phyloP scores from a whole-genome alignment of 2,888 invertebrate species.

The Heteropelma amictum region DNA sequence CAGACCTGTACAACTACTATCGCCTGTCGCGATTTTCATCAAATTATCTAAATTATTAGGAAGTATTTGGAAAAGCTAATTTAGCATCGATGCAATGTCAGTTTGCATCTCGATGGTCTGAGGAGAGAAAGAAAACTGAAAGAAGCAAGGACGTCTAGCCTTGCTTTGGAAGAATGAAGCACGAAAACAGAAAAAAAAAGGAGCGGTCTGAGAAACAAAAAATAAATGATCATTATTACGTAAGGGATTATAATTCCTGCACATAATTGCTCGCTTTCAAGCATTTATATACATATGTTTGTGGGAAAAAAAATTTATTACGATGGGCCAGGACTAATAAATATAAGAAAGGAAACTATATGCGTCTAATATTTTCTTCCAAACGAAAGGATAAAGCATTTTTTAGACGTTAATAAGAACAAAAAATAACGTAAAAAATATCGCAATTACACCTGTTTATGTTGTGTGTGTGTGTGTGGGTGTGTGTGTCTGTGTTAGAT shows the following conservation, averaged over 20 bases:
- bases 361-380: conserved; percentile 1
- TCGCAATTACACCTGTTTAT: conserved; percentile 4
- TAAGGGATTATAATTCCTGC: not conserved
- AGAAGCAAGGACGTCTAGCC: conserved; percentile 13
- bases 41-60: conserved; percentile 57
- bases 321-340: conserved; percentile 20
- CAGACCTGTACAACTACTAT: conserved; percentile 64
- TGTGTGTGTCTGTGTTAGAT: conserved; percentile 23
- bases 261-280: conserved; percentile 21
- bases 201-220: not conserved
- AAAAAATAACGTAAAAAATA: not conserved
- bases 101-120: not conserved
- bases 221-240: conserved; percentile 1
- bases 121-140: conserved; percentile 25
- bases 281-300: conserved; percentile 40
- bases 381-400: not conserved
- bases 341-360: conserved; percentile 10
- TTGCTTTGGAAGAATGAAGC: conserved; percentile 36
- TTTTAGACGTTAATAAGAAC: not conserved
- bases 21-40: conserved; percentile 52
- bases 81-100: conserved; percentile 37
- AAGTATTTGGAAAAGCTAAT: conserved; percentile 61
- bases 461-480: too few species aligned
- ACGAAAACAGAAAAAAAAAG: not conserved
- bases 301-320: conserved; percentile 19